phyloP scores from a whole-genome alignment of 2,888 invertebrate genomes.

The Melanchra persicariae region DNA sequence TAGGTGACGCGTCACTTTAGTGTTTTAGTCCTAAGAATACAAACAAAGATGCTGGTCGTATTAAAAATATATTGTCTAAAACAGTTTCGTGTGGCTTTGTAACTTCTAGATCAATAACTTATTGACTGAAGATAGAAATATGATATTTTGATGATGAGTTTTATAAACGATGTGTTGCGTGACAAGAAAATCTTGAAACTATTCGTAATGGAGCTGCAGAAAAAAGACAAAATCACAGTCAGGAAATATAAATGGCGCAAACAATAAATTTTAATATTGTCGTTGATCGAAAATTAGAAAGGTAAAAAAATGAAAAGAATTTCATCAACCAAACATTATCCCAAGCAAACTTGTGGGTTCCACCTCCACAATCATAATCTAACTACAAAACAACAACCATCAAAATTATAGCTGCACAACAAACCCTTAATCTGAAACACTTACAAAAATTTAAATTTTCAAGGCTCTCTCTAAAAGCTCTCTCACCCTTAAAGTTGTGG shows the following conservation, averaged over 20 bases:
- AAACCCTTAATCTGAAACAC: conserved; percentile 31
- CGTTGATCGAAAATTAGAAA: neutral
- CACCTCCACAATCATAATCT: conserved; percentile 24
- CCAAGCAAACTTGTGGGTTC: neutral
- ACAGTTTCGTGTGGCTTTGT: neutral
- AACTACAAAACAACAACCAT: conserved; percentile 39
- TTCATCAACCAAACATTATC: conserved; percentile 12
- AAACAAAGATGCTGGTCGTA: neutral
- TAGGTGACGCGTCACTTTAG: conserved; percentile 14
- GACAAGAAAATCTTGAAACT: too few species aligned
- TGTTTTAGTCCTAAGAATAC: neutral
- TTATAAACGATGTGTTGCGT: too few species aligned
- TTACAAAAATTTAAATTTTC: too few species aligned
- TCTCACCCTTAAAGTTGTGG: too few species aligned
- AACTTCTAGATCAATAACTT: neutral
- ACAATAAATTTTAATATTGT: too few species aligned
- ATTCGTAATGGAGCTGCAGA: too few species aligned
- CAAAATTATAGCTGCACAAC: conserved; percentile 44
- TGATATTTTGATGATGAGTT: neutral
- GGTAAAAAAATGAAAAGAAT: neutral
- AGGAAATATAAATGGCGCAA: too few species aligned
- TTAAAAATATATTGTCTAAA: neutral
- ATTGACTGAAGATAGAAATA: neutral
- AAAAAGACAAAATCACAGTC: too few species aligned
- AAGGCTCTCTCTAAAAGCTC: too few species aligned